Conservation (phyloP, 2,888 invertebrate species). For the Troglohyphantes excavatus region DNA sequence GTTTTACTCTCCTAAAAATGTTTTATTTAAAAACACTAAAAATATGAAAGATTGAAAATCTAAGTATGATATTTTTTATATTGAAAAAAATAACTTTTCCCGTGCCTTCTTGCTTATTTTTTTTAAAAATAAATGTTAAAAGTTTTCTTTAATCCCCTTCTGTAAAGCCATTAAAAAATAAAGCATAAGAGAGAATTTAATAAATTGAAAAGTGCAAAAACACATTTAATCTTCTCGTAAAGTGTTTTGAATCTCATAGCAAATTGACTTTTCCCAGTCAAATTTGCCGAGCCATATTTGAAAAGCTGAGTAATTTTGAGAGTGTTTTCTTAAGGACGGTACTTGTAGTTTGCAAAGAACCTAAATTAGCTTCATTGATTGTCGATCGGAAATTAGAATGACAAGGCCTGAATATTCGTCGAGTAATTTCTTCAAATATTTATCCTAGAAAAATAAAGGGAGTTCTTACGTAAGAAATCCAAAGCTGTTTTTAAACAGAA, state of each 20-base stretch:
- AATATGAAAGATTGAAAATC: too few species aligned
- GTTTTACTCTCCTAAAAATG: too few species aligned
- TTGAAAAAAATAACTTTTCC: too few species aligned
- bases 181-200: background rate
- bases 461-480: too few species aligned
- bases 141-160: too few species aligned
- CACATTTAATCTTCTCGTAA: background rate
- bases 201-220: background rate
- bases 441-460: background rate
- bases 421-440: background rate
- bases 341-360: background rate
- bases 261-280: background rate
- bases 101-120: too few species aligned
- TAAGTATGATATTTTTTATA: too few species aligned
- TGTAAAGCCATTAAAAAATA: background rate
- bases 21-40: too few species aligned
- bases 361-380: constrained; percentile 19
- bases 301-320: constrained; percentile 8
- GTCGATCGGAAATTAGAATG: constrained; percentile 4
- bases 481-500: too few species aligned
- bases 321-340: constrained; percentile 14
- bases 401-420: background rate
- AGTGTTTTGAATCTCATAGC: background rate
- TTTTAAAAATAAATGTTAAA: too few species aligned
- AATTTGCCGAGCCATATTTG: background rate